Conservation (phyloP, 2,888 invertebrate species). For the Resseliella maxima region DNA sequence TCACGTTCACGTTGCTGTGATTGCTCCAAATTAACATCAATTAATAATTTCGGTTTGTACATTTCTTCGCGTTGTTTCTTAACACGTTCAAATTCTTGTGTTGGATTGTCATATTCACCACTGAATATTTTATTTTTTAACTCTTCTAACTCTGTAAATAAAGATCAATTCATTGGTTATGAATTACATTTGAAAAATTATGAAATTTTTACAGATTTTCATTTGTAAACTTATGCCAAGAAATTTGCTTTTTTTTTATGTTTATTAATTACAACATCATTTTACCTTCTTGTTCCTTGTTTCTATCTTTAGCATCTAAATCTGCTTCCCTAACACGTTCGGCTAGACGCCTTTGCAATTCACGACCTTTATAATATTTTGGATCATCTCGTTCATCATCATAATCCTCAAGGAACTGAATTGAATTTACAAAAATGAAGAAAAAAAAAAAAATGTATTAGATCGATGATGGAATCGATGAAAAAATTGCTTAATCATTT, state of each 20-base stretch:
- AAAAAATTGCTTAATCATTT: too few species aligned
- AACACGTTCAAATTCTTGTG: slow-evolving; percentile 76
- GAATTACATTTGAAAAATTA: too few species aligned
- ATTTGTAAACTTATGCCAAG: too few species aligned
- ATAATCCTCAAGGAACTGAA: slow-evolving; percentile 93
- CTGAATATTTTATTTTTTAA: slow-evolving; percentile 81
- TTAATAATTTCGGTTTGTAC: slow-evolving; percentile 84
- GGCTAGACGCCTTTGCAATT: slow-evolving; percentile 88
- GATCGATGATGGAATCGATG: too few species aligned
- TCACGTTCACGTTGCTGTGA: slow-evolving; percentile 73
- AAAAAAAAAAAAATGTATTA: too few species aligned
- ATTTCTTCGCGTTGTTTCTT: slow-evolving; percentile 82
- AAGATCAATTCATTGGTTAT: neutral
- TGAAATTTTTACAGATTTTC: too few species aligned
- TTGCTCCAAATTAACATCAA: slow-evolving; percentile 75
- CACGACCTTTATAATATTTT: slow-evolving; percentile 95
- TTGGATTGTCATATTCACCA: slow-evolving; percentile 74
- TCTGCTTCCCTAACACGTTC: slow-evolving; percentile 95
- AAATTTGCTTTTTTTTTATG: too few species aligned
- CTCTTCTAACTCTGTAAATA: slow-evolving; percentile 78
- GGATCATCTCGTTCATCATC: slow-evolving; percentile 97
- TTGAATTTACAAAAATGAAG: neutral
- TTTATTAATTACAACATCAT: too few species aligned
- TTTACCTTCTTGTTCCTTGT: slow-evolving; percentile 79
- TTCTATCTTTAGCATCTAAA: slow-evolving; percentile 88